Base-by-base conservation (phyloP, 2,113 vertebrate genomes). In the Ceuthmochares aereus region DNA sequence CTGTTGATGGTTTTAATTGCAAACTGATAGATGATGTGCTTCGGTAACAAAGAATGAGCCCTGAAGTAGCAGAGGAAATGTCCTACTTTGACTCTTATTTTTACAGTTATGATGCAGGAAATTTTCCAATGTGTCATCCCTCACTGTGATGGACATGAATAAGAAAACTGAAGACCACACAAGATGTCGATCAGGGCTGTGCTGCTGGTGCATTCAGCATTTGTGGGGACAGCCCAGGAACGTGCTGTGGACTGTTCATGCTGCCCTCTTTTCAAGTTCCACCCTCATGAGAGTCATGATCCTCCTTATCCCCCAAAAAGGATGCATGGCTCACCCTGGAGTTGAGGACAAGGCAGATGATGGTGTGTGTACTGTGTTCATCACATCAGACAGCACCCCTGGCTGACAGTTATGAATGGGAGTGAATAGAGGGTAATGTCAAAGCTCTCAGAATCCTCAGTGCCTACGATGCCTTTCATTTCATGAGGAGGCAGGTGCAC, bases 1-100 rank as follows among this genome's bases (percentile, higher is more conserved):
- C 55, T 89, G 60, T 67, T 92, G 89, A 92, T 95, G 90, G 87
- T 79, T 94, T 90, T 94, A 96, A 93, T 85, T 96, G 87, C 66
- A 69, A 93, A 86, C 78, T 95, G 73, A 47, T 95, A 93, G 69
- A 93, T 88, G 82, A 93, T 66, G 70, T 75, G 81, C 76, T 91
- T 92, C 87, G 74, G 59, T 74, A 84, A 89, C 79, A 95, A 93
- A 90, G 96, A 89, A 66, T 30, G 43, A 95, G 66, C 60, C 85
- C 76, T 88, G 55, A 74, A 93, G 87, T 84, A 68, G 77, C 26
- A 36, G 49, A 87, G 51, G 67, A 89, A 93, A 90, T 78, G 88
- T 67, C 94, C 91, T 95, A 94, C 85, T 96, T 97, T 64, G 80
- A 54, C 82, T 95, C 62, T 23, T 94, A 9, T 77, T 95, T 87